Percentiles rank a stretch among this genome's conserved stretches.
Conservation (phyloP, 1,140 invertebrate species). For the Drosophila pseudoananassae region DNA sequence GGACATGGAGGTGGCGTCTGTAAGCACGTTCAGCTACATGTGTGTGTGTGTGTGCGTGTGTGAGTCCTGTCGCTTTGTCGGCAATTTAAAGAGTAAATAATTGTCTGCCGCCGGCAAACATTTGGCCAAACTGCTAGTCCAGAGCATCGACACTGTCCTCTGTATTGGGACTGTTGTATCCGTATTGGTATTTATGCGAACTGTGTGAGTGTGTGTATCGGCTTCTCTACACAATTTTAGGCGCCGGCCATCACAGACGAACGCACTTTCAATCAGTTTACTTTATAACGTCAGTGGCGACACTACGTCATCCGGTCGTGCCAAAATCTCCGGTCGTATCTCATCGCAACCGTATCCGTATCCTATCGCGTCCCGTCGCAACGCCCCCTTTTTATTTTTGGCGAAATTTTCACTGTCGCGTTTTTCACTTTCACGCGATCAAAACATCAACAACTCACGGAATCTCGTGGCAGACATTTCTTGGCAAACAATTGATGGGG, state of each 20-base stretch:
- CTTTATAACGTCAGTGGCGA: slow-evolving; percentile 72
- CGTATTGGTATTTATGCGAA: slow-evolving; percentile 2
- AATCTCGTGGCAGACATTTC: slow-evolving; percentile 20
- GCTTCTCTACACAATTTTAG: slow-evolving; percentile 78
- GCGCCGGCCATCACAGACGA: slow-evolving; percentile 60
- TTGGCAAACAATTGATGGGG: slow-evolving; percentile 5
- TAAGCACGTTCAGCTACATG: slow-evolving; percentile 1
- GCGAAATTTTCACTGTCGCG: slow-evolving; percentile 19
- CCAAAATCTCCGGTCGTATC: background rate
- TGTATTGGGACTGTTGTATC: slow-evolving; percentile 20
- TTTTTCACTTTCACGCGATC: slow-evolving; percentile 66
- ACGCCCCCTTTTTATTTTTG: slow-evolving; percentile 22
- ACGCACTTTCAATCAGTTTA: slow-evolving; percentile 82
- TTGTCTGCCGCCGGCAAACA: slow-evolving; percentile 59
- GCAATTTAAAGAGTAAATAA: slow-evolving; percentile 73
- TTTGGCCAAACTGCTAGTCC: slow-evolving; percentile 50
- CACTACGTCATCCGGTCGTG: slow-evolving; percentile 63
- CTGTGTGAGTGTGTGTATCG: slow-evolving; percentile 23
- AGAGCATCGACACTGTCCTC: slow-evolving; percentile 23
- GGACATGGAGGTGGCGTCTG: background rate
- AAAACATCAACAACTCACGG: slow-evolving; percentile 26
- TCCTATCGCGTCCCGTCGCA: slow-evolving; percentile 1
- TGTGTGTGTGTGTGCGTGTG: slow-evolving; percentile 20
- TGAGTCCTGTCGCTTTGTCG: slow-evolving; percentile 45
- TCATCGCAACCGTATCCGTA: slow-evolving; percentile 1